phyloP scores from a whole-genome alignment of 2,797 vertebrate genomes.

The Leptoclinus maculatus region DNA sequence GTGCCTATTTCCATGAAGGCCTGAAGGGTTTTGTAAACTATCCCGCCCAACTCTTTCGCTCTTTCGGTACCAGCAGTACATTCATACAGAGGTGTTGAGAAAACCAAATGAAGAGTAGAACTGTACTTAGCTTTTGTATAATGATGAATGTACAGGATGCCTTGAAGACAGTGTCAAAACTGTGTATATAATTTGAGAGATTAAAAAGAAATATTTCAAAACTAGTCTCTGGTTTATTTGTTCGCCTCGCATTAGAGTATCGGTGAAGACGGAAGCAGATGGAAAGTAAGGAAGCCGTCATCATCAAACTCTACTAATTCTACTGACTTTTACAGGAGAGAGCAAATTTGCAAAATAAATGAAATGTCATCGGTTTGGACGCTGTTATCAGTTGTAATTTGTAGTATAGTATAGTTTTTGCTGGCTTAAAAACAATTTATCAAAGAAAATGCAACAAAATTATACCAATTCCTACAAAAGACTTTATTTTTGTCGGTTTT shows the following conservation, averaged over 20 bases:
- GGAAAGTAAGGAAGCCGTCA: neutral
- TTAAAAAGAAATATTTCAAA: constrained; percentile 66
- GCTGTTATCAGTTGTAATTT: no score
- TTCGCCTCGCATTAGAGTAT: neutral
- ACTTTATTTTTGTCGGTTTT: neutral
- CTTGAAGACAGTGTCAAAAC: constrained; percentile 46
- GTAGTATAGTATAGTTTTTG: no score
- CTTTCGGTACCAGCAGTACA: constrained; percentile 2
- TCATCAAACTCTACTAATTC: neutral
- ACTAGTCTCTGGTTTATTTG: constrained; percentile 10
- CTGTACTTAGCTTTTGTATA: constrained; percentile 48
- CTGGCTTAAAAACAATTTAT: neutral
- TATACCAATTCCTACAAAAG: neutral
- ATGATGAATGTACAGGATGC: constrained; percentile 65
- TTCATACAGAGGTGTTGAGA: constrained; percentile 25
- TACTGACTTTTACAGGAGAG: neutral
- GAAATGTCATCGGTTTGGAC: neutral
- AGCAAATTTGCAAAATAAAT: constrained; percentile 13
- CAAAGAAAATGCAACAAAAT: neutral
- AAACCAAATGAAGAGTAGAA: constrained; percentile 24
- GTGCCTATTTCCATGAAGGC: constrained; percentile 42
- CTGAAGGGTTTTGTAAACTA: constrained; percentile 19
- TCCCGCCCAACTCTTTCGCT: constrained; percentile 19
- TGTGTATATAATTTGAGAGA: constrained; percentile 60
- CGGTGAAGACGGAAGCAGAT: neutral